These are phyloP conservation scores for Desmodus rotundus DNA, from an alignment of 2,113 vertebrate genomes.

Conservation along the genomic window DNA sequence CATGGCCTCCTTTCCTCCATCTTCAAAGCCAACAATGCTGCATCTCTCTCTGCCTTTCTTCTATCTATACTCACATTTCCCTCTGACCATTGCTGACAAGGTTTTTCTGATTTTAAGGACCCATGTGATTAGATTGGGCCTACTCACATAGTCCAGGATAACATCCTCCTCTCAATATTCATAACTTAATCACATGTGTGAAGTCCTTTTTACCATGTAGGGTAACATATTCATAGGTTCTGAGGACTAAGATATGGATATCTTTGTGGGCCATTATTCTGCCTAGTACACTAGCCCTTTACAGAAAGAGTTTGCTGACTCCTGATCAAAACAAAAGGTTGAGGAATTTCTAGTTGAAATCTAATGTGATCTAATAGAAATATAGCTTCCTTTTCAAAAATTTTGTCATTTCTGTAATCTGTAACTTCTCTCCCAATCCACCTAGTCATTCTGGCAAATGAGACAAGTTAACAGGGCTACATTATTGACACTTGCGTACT, in stretches of 20 bases:
- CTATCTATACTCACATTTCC: background rate
- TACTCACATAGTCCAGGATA: background rate
- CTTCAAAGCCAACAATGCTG: background rate
- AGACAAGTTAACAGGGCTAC: background rate
- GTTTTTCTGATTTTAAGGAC: constrained; percentile 9
- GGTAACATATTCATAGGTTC: background rate
- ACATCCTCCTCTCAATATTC: background rate
- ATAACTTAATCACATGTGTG: background rate
- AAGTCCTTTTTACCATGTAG: background rate
- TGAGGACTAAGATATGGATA: background rate
- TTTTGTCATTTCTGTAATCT: background rate
- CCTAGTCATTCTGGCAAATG: background rate
- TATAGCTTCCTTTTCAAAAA: constrained; percentile 24
- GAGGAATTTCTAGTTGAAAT: constrained; percentile 17
- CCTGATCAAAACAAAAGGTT: background rate
- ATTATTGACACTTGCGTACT: background rate
- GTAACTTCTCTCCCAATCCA: background rate
- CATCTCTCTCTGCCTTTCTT: background rate
- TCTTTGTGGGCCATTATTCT: background rate
- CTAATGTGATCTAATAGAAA: background rate
- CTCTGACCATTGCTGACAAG: background rate
- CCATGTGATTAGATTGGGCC: background rate
- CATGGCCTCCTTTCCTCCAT: background rate
- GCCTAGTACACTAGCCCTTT: background rate
- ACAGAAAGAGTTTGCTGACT: background rate